Evolutionary conservation across 2,888 invertebrate species (phyloP).

Genomic region (Rhamnusium bicolor): DNA sequence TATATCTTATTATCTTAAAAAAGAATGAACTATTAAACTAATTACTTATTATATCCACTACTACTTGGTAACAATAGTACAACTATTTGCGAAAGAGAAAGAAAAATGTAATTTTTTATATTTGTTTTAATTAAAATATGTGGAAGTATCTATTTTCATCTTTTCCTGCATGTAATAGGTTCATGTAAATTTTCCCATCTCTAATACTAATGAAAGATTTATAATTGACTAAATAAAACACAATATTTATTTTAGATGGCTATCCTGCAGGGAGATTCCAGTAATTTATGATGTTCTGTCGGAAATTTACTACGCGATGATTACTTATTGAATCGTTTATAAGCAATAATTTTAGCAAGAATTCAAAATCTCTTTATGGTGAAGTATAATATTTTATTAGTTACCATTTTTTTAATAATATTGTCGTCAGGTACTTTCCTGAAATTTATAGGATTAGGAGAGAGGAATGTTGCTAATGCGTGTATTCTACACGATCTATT

Average conservation of each 20-base stretch:
- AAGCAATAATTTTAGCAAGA: slow-evolving; percentile 34
- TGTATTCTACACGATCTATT: slow-evolving; percentile 62
- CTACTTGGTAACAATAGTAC: too few species aligned
- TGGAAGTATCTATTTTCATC: not conserved
- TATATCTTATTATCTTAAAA: too few species aligned
- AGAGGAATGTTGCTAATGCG: slow-evolving; percentile 61
- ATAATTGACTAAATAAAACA: slow-evolving; percentile 35
- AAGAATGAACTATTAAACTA: too few species aligned
- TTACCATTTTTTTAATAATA: slow-evolving; percentile 40
- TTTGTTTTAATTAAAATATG: not conserved
- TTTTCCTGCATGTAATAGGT: not conserved
- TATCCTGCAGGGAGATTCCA: slow-evolving; percentile 35
- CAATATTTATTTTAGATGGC: slow-evolving; percentile 40
- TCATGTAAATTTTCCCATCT: slow-evolving; percentile 16
- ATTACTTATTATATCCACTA: too few species aligned
- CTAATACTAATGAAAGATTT: slow-evolving; percentile 38
- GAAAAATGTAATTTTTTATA: not conserved
- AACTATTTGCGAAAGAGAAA: too few species aligned
- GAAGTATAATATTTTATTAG: slow-evolving; percentile 41
- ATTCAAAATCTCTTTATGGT: slow-evolving; percentile 33
- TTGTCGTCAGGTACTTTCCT: slow-evolving; percentile 46
- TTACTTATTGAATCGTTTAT: slow-evolving; percentile 36
- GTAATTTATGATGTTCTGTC: slow-evolving; percentile 37
- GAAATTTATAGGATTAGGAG: slow-evolving; percentile 55
- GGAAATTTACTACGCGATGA: slow-evolving; percentile 32